These are phyloP conservation scores for Colinus virginianus DNA, from an alignment of 2,113 vertebrate species.

Conservation along the genomic window DNA sequence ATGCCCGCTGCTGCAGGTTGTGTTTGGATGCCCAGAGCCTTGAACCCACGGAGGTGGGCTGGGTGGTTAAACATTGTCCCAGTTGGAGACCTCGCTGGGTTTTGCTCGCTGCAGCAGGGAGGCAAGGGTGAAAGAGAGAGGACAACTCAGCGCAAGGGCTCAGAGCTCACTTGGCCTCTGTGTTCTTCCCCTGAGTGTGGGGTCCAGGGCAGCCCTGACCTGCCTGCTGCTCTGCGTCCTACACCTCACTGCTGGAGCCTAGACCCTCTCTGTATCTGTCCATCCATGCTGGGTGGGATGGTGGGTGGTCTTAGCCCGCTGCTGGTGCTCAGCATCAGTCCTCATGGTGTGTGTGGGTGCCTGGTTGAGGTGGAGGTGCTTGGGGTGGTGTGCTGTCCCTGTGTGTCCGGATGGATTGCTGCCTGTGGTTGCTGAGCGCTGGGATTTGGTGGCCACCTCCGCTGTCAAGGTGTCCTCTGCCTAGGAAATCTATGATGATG, in stretches of 20 bases:
- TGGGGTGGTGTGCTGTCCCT: neutral
- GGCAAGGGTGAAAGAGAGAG: neutral
- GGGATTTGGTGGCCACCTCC: neutral
- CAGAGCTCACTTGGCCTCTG: neutral
- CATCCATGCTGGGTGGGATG: neutral
- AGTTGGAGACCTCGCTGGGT: neutral
- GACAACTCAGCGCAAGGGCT: accelerated
- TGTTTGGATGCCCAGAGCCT: neutral
- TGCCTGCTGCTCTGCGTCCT: neutral
- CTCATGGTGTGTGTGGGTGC: accelerated
- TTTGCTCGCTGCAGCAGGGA: neutral
- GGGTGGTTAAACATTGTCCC: neutral
- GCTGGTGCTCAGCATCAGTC: neutral
- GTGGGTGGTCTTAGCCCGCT: neutral
- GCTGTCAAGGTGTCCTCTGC: neutral
- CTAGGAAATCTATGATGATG: neutral
- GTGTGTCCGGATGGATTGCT: neutral
- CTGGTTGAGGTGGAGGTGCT: neutral
- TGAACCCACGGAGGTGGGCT: neutral
- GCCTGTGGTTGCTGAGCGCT: neutral
- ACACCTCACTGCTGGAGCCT: neutral
- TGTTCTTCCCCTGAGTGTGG: neutral
- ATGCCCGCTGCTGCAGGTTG: accelerated
- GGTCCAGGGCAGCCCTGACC: neutral
- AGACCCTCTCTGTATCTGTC: neutral